Percentiles rank a stretch among this genome's conserved stretches.
These are phyloP conservation scores for Casuarius casuarius DNA, from an alignment of 2,113 vertebrate genomes.

Conservation along the genomic window DNA sequence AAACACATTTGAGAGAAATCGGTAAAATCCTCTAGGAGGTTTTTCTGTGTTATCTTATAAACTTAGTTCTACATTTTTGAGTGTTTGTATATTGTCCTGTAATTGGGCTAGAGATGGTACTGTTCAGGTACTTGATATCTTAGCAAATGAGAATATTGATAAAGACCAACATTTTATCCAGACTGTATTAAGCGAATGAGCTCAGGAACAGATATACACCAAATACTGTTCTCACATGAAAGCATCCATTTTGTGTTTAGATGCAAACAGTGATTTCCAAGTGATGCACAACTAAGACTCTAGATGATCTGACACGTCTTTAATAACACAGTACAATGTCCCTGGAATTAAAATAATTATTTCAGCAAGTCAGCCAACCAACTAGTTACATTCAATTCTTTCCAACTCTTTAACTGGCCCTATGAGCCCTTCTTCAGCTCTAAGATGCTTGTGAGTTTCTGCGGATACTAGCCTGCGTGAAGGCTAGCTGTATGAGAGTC, in stretches of 20 bases:
- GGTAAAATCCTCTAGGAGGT: not conserved
- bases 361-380: not conserved
- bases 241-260: not conserved
- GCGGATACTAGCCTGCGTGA: not conserved
- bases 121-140: not conserved
- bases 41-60: not conserved
- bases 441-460: not conserved
- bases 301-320: not conserved
- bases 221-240: no score
- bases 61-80: not conserved
- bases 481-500: not conserved
- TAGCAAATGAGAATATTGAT: not conserved
- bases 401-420: not conserved
- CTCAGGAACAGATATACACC: not conserved
- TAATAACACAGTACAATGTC: not conserved
- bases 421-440: not conserved
- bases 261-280: not conserved
- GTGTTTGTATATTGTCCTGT: not conserved
- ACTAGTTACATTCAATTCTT: not conserved
- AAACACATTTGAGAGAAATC: not conserved
- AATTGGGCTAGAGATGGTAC: not conserved
- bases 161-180: not conserved
- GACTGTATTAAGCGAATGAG: not conserved
- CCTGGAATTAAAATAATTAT: not conserved
- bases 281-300: not conserved